phyloP scores from a whole-genome alignment of 2,888 invertebrate species.

The Acanthopleura granulata region DNA sequence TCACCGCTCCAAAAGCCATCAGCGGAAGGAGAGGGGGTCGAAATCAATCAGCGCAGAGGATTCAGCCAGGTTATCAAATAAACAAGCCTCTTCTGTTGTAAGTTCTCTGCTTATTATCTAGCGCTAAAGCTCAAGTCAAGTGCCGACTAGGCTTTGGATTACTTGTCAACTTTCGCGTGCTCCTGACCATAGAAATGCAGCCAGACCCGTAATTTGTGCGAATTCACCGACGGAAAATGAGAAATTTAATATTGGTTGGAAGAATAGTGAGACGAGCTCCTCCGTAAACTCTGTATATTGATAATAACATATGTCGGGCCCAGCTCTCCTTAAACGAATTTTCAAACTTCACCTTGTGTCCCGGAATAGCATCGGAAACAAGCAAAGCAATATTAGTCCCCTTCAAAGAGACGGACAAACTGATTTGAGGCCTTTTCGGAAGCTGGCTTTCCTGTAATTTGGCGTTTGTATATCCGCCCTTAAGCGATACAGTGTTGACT shows the following conservation, averaged over 20 bases:
- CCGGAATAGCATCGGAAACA: slow-evolving; percentile 21
- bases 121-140: neutral
- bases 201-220: slow-evolving; percentile 19
- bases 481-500: slow-evolving; percentile 20
- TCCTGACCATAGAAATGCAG: slow-evolving; percentile 20
- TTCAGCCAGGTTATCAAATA: slow-evolving; percentile 11
- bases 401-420: slow-evolving; percentile 19
- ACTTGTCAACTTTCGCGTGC: slow-evolving; percentile 17
- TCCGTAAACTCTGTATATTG: slow-evolving; percentile 1
- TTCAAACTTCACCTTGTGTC: slow-evolving; percentile 3
- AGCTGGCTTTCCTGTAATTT: slow-evolving; percentile 22
- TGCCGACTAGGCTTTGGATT: neutral
- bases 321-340: slow-evolving; percentile 14
- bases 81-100: neutral
- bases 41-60: neutral
- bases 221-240: slow-evolving; percentile 21
- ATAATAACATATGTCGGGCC: slow-evolving; percentile 15
- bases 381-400: slow-evolving; percentile 20
- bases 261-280: neutral
- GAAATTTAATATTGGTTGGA: slow-evolving; percentile 20
- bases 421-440: slow-evolving; percentile 20
- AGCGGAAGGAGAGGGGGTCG: neutral
- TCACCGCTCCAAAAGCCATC: too few relatives aligned
- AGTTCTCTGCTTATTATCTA: neutral
- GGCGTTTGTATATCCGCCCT: slow-evolving; percentile 22